Evolutionary conservation across 1,140 invertebrate genomes (phyloP), one percentile per base, ranked within the genome.

Genomic region (Psilanteris sp.): DNA sequence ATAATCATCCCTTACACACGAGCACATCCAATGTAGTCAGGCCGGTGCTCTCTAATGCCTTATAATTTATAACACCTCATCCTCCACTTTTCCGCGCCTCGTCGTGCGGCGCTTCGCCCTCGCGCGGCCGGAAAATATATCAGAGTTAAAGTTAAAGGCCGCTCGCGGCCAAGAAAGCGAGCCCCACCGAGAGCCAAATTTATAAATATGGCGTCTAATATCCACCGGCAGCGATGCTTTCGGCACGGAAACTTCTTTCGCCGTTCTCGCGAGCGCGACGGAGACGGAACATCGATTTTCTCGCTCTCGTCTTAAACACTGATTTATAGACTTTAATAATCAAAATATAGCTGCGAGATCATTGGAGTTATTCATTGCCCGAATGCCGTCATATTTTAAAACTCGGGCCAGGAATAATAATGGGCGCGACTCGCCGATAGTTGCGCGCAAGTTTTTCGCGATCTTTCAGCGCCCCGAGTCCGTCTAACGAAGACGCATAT

Each of bases 1-100:
- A 87, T 88, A 88, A 88, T 88, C 87, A 88, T 87, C 85, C 85
- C 81, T 83, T 84, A 64, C 85, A 86, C 83, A 88, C 79, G 66
- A 78, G 76, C 78, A 82, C 81, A 84, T 83, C 78, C 80, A 77
- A 54, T 77, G 70, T 64, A 80, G 79, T 81, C 79, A 77, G 82
- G 64, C 74, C 29, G 70, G 59, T 50, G 43, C 70, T 79, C 66
- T 57, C 62, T 82, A 83, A 85, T 85, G 79, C 83, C 80, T 83
- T 83, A 82, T 83, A 85, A 85, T 85, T 85, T 85, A 85, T 83
- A 83, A 84, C 80, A 52, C 64, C 79, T 74, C 77, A 70, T 78
- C 70, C 75, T 66, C 64, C 39, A 43, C 22, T 57, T 62, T 70
- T 48, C 54, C 54, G 37, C 57, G 18, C 57, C 50, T 71, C 50